Evolutionary conservation across 2,888 invertebrate species (phyloP), one percentile per base, ranked within the genome.

Genomic region (Caenorhabditis sp.): DNA sequence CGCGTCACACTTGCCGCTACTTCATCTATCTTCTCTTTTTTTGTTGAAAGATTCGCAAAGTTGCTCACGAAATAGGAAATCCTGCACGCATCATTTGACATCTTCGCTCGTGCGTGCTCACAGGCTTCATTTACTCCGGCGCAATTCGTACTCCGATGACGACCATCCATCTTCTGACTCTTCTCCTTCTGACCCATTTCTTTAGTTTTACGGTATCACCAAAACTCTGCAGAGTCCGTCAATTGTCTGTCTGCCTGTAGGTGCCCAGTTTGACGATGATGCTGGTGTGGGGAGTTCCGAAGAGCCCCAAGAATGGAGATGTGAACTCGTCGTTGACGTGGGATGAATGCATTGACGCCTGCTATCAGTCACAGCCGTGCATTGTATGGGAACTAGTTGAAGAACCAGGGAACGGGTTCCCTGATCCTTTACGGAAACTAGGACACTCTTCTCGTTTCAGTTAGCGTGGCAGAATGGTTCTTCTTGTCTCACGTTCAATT

Each of bases 231-330:
- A n/a, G n/a, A 35, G 13, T 26, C 26, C 22, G 30, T 30, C 9
- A 5, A 30, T 30, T 9, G 30, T 35, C 9, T 24, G 11, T 15
- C 20, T 22, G 22, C 6, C 4, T 53, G 24, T 32, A 66, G 66
- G 37, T 26, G 13, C 39, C 41, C 3, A 20, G 13, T 1, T 2
- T n/a, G 11, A 41, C 46, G 35, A 68, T 68, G 68, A 59, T 68
- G 13, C 15, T 68, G 9, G 58, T 59, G 7, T 68, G 58, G 58
- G 68, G 68, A 11, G 41, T 52, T 35, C 68, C 68, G 48, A 58
- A 43, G 11, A 20, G 2, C 6, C 22, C 59, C 26, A 35, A 11
- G 13, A 15, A 20, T 8, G 32, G 58, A 7, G 17, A 26, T 30
- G 20, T 68, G 7, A 58, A 68, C 15, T 9, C 27, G 5, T 35